phyloP scores from a whole-genome alignment of 1,140 invertebrate species.

The Parasteatoda tepidariorum region DNA sequence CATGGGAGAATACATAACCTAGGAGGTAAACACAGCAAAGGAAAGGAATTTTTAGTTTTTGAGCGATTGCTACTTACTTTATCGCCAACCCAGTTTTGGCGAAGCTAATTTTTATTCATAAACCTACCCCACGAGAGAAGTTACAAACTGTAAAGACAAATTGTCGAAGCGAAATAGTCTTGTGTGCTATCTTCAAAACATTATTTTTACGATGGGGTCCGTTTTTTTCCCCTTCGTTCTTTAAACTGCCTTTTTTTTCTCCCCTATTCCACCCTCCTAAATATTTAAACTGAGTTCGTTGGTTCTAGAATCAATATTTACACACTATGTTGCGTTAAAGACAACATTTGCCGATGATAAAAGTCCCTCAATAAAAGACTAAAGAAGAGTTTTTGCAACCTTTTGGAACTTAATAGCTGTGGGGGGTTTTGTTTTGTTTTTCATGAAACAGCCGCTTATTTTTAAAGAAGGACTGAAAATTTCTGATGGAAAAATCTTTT shows the following conservation, averaged over 20 bases:
- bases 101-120: constrained; percentile 57
- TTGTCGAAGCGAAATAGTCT: constrained; percentile 41
- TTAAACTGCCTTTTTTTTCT: constrained; percentile 51
- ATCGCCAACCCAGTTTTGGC: constrained; percentile 10
- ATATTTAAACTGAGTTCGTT: constrained; percentile 58
- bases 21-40: constrained; percentile 34
- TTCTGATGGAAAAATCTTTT: constrained; percentile 27
- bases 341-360: constrained; percentile 60
- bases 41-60: constrained; percentile 13
- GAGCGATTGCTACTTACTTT: constrained; percentile 38
- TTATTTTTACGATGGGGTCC: constrained; percentile 47
- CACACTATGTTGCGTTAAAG: constrained; percentile 58
- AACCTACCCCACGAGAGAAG: constrained; percentile 7
- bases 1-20: neutral
- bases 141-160: constrained; percentile 49
- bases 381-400: constrained; percentile 54
- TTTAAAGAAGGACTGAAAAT: neutral
- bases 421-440: constrained; percentile 58
- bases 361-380: constrained; percentile 58
- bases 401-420: constrained; percentile 57
- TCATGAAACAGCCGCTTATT: neutral
- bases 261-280: constrained; percentile 8
- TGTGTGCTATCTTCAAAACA: constrained; percentile 23
- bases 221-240: constrained; percentile 14
- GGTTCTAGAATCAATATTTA: constrained; percentile 61